Evolutionary conservation across 2,797 vertebrate genomes (phyloP).

Genomic region (Onychomys arenicola): DNA sequence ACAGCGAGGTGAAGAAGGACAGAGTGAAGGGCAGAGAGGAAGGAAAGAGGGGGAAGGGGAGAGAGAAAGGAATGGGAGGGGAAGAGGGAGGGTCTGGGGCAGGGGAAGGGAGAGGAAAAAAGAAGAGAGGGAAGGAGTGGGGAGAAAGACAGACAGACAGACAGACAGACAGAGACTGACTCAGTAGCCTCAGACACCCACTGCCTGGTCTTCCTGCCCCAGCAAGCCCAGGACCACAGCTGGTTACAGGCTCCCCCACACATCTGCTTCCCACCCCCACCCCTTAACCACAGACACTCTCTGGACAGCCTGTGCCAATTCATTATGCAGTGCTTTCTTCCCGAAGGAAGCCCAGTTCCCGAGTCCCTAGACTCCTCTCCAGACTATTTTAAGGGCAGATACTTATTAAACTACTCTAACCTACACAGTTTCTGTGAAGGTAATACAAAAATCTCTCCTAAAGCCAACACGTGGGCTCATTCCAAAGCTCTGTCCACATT

Average conservation of each 20-base stretch:
- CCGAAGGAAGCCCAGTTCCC: not conserved
- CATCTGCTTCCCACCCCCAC: not conserved
- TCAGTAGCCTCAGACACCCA: not conserved
- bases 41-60: accelerated
- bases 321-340: not conserved
- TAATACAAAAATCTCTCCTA: not conserved
- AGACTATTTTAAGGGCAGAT: not conserved
- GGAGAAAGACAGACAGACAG: too few relatives aligned
- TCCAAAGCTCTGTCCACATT: not conserved
- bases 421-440: not conserved
- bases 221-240: not conserved
- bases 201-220: not conserved
- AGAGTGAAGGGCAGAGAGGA: not conserved
- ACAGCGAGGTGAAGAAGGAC: not conserved
- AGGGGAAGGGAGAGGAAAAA: not conserved
- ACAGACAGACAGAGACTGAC: not conserved
- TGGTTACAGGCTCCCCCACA: not conserved
- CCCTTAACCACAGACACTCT: not conserved
- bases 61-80: not conserved
- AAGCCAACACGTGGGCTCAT: not conserved
- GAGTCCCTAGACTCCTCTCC: not conserved
- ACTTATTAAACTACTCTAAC: not conserved
- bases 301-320: not conserved
- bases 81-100: not conserved
- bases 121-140: too few relatives aligned